Evolutionary conservation across 2,888 invertebrate genomes (phyloP).

Genomic region (Apocheima hispidaria): DNA sequence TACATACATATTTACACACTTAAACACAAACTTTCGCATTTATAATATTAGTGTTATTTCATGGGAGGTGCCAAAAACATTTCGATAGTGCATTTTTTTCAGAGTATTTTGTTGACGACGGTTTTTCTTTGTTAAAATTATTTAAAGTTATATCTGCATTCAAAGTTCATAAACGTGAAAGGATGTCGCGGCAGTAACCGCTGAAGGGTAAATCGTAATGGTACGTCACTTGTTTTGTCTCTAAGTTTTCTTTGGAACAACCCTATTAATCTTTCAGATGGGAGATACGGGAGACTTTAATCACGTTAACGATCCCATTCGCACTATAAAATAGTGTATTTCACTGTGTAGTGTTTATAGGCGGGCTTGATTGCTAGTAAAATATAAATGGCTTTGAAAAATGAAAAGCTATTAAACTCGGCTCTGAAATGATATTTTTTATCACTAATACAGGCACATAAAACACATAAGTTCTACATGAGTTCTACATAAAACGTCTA

Average conservation of each 20-base stretch:
- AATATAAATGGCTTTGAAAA: constrained; percentile 28
- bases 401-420: constrained; percentile 3
- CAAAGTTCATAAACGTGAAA: constrained; percentile 6
- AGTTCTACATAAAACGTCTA: no score
- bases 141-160: constrained; percentile 2
- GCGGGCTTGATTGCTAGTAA: constrained; percentile 9
- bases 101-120: no score
- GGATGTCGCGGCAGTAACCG: neutral
- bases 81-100: no score
- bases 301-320: constrained; percentile 17
- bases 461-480: no score
- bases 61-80: no score
- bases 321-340: constrained; percentile 23
- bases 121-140: no score
- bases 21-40: no score
- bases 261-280: constrained; percentile 33
- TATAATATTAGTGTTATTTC: no score
- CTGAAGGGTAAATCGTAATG: constrained; percentile 30
- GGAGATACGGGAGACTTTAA: constrained; percentile 22
- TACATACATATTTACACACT: no score
- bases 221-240: constrained; percentile 33
- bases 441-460: neutral
- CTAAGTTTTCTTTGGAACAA: constrained; percentile 26
- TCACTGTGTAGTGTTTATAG: constrained; percentile 9
- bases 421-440: constrained; percentile 10